phyloP scores from a whole-genome alignment of 2,888 invertebrate species.

The Drosophila melanocephala region DNA sequence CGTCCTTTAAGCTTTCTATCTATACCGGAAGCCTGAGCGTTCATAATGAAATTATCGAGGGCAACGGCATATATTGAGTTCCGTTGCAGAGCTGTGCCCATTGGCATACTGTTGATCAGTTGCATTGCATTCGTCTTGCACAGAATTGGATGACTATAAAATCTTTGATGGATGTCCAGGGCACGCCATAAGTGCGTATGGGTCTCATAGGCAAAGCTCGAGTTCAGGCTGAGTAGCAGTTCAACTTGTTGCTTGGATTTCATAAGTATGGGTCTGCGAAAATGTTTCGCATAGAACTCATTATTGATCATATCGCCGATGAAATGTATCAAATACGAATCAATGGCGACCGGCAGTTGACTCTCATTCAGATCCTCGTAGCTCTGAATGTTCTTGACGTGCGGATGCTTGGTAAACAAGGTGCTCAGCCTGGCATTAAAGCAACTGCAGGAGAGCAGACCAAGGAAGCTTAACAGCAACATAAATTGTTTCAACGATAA shows the following conservation, averaged over 20 bases:
- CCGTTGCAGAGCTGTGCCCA: not conserved
- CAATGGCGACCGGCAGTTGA: constrained; percentile 25
- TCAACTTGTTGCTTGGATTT: not conserved
- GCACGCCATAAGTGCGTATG: not conserved
- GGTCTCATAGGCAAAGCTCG: constrained; percentile 46
- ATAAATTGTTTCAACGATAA: constrained; percentile 13
- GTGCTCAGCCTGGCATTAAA: constrained; percentile 31
- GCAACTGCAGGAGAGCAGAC: constrained; percentile 7
- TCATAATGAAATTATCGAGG: constrained; percentile 17
- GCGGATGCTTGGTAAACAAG: constrained; percentile 43
- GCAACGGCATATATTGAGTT: constrained; percentile 52
- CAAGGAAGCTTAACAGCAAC: constrained; percentile 2
- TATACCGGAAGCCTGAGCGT: constrained; percentile 16
- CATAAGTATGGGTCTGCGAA: constrained; percentile 10
- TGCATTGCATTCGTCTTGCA: constrained; percentile 24
- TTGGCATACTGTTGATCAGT: constrained; percentile 13
- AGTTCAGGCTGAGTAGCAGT: constrained; percentile 24
- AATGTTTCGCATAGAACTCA: not conserved
- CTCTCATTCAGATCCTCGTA: constrained; percentile 42
- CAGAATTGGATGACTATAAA: constrained; percentile 4
- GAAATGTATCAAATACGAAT: too few species aligned
- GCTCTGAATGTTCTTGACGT: constrained; percentile 23
- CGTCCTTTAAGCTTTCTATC: accelerated
- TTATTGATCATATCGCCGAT: not conserved
- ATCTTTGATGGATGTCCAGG: constrained; percentile 20